Evolutionary conservation across 2,888 invertebrate genomes (phyloP).

Genomic region (Zonitis immaculata): DNA sequence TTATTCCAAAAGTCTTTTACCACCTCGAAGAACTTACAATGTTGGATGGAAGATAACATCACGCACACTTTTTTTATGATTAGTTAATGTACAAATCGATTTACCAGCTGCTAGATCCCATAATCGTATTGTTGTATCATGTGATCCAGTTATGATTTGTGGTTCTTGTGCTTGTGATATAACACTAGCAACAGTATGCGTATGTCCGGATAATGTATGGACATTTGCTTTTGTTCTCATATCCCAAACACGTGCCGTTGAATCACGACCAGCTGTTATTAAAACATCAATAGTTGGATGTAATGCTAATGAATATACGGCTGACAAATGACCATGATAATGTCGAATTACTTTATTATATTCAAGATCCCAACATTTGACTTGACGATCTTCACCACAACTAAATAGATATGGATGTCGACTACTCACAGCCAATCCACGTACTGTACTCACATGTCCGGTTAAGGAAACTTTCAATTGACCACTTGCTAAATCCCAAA

Average conservation of each 20-base stretch:
- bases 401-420: conserved; percentile 98
- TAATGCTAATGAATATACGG: conserved; percentile 86
- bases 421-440: conserved; percentile 89
- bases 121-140: conserved; percentile 93
- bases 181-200: conserved; percentile 94
- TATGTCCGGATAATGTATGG: conserved; percentile 92
- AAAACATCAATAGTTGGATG: conserved; percentile 96
- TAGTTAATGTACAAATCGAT: conserved; percentile 89
- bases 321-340: conserved; percentile 98
- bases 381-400: conserved; percentile 98
- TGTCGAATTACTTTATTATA: conserved; percentile 97
- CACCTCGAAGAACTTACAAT: too few species aligned
- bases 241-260: conserved; percentile 97
- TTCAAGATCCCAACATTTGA: conserved; percentile 99
- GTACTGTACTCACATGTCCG: conserved; percentile 96
- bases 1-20: too few species aligned
- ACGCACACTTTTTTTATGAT: conserved; percentile 95
- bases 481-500: conserved; percentile 97
- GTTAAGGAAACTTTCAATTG: conserved; percentile 95
- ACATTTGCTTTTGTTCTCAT: conserved; percentile 98
- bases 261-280: conserved; percentile 90
- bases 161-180: conserved; percentile 92
- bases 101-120: conserved; percentile 98
- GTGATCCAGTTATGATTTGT: conserved; percentile 84
- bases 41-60: conserved; percentile 74